Percentiles rank a stretch among this genome's conserved stretches.
Conservation (phyloP, 1,140 invertebrate genomes). For the Goniozus legneri region DNA sequence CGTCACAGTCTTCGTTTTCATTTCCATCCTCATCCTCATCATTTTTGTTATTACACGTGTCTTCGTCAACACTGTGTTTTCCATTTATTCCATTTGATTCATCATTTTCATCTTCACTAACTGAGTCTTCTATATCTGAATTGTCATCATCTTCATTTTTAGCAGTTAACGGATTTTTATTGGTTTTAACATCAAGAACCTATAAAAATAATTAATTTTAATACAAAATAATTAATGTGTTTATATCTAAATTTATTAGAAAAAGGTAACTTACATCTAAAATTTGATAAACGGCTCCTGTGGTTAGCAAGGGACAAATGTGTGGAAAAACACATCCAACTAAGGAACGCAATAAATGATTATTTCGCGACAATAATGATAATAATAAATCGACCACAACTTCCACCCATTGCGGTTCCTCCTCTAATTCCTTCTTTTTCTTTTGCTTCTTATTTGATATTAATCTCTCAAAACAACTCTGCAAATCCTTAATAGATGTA, state of each 20-base stretch:
- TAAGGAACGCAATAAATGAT: constrained; percentile 64
- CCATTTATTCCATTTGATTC: constrained; percentile 47
- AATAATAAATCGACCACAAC: constrained; percentile 74
- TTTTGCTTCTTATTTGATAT: constrained; percentile 46
- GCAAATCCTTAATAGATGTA: constrained; percentile 65
- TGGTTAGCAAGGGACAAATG: constrained; percentile 66
- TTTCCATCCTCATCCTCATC: constrained; percentile 43
- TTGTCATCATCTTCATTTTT: constrained; percentile 42
- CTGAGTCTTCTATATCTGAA: constrained; percentile 43
- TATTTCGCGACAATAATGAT: constrained; percentile 68
- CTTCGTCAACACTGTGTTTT: constrained; percentile 31
- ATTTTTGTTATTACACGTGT: no score
- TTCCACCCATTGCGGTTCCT: constrained; percentile 73
- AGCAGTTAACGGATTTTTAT: constrained; percentile 56
- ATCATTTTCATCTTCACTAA: constrained; percentile 39
- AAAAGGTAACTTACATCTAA: constrained; percentile 55
- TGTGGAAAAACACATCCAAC: constrained; percentile 70
- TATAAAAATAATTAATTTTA: constrained; percentile 17
- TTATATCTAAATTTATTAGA: constrained; percentile 1
- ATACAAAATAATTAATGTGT: constrained; percentile 2
- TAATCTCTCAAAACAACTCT: constrained; percentile 65
- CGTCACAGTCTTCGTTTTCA: constrained; percentile 28
- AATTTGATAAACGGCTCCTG: constrained; percentile 67
- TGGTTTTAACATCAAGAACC: constrained; percentile 64
- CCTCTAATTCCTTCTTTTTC: constrained; percentile 40